These are phyloP conservation scores for Mastigias papua DNA, from an alignment of 30 jellyfish, hydroid and myxozoan species.

Conservation along the genomic window DNA sequence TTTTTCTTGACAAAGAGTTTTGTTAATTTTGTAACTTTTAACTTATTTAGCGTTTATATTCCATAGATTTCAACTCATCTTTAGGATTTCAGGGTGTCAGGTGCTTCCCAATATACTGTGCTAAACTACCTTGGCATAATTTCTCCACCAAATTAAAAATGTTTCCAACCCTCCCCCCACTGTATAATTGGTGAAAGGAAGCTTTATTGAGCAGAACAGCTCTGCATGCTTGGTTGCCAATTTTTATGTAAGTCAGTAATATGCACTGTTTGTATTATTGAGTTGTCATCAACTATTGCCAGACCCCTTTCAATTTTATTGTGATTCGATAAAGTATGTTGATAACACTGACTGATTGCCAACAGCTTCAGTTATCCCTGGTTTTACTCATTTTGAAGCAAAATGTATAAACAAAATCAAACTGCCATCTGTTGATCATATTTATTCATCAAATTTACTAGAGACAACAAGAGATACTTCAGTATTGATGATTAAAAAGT, in stretches of 20 bases:
- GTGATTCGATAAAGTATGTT: no score
- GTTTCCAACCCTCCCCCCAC: not conserved
- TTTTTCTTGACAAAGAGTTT: not conserved
- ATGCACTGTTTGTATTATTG: not conserved
- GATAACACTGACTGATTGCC: not conserved
- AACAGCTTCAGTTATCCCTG: not conserved
- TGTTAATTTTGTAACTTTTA: not conserved
- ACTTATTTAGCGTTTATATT: not conserved
- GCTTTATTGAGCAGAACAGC: not conserved
- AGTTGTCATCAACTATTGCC: not conserved
- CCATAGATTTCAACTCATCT: not conserved
- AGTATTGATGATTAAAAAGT: no score
- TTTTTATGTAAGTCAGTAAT: not conserved
- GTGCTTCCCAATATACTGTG: not conserved
- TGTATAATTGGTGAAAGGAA: no score
- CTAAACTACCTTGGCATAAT: not conserved
- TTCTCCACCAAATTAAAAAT: no score
- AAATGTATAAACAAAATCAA: not conserved
- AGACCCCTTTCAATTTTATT: not conserved
- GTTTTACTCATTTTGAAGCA: not conserved
- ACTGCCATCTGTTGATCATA: not conserved
- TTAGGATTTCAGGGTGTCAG: not conserved
- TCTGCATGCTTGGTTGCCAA: not conserved
- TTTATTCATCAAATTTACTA: not conserved
- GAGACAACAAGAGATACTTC: no score